A percentile compares a stretch with the other conserved stretches of the same genome.
Conservation (phyloP, 2,797 vertebrate genomes). For the Chromis chromis region DNA sequence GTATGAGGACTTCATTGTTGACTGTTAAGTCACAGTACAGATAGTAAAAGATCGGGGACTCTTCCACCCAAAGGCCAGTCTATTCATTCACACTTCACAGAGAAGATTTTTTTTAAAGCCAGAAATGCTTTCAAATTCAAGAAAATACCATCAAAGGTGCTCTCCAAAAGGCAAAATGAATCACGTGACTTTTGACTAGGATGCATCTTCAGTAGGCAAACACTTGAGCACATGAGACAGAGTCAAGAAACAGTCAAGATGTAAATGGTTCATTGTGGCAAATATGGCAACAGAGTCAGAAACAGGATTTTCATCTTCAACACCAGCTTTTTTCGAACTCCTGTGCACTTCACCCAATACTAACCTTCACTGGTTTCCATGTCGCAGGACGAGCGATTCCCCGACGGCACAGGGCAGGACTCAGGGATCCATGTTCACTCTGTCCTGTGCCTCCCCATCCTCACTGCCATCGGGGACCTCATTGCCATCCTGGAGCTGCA, state of each 20-base stretch:
- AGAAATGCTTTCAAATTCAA: neutral
- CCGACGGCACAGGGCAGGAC: slow-evolving; percentile 95
- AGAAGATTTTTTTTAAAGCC: no score
- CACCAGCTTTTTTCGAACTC: neutral
- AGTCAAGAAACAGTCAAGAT: slow-evolving; percentile 1
- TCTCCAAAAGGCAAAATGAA: neutral
- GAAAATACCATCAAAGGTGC: neutral
- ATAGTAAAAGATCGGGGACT: no score
- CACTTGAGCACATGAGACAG: no score
- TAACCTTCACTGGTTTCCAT: slow-evolving; percentile 21
- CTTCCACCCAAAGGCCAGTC: no score
- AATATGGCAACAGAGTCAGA: slow-evolving; percentile 8
- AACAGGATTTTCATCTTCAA: slow-evolving; percentile 15
- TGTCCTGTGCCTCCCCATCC: slow-evolving; percentile 96
- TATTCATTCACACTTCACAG: no score
- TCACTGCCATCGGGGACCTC: slow-evolving; percentile 96
- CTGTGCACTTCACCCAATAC: neutral
- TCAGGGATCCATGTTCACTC: slow-evolving; percentile 95
- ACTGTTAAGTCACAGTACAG: neutral
- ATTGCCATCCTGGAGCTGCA: slow-evolving; percentile 97
- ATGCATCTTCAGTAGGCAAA: neutral
- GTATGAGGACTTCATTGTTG: no score
- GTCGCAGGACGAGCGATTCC: slow-evolving; percentile 94
- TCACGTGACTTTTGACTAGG: neutral
- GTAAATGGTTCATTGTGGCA: no score